These are phyloP conservation scores for Hemicrepidius hirtus DNA, from an alignment of 2,888 invertebrate species.

Conservation along the genomic window DNA sequence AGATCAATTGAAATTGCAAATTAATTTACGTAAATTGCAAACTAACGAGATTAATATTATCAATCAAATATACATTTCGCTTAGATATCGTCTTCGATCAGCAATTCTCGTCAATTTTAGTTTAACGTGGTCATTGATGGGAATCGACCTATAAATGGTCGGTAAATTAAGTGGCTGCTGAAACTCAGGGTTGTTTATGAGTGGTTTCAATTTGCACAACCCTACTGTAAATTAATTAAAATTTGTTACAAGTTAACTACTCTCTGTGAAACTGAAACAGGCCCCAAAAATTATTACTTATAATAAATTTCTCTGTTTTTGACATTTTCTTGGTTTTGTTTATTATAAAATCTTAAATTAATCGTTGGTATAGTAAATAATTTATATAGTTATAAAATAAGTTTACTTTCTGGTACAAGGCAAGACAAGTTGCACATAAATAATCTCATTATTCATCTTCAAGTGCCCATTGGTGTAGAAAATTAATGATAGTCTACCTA, in stretches of 20 bases:
- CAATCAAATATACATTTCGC: no score
- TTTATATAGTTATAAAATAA: slow-evolving; percentile 12
- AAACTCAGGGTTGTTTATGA: slow-evolving; percentile 27
- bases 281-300: not conserved
- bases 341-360: slow-evolving; percentile 1
- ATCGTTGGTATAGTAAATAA: not conserved
- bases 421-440: slow-evolving; percentile 26
- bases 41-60: no score
- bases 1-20: no score
- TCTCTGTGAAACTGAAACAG: not conserved
- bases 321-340: slow-evolving; percentile 12
- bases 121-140: not conserved
- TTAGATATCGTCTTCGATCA: not conserved
- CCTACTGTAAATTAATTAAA: slow-evolving; percentile 32
- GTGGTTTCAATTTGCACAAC: slow-evolving; percentile 9
- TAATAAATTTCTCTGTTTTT: slow-evolving; percentile 9
- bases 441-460: slow-evolving; percentile 35
- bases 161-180: slow-evolving; percentile 18
- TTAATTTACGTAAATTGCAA: no score
- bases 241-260: slow-evolving; percentile 25
- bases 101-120: slow-evolving; percentile 1
- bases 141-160: not conserved
- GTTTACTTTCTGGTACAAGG: not conserved
- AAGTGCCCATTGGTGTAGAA: slow-evolving; percentile 24
- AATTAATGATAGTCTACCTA: slow-evolving; percentile 34